Evolutionary conservation across 2,113 vertebrate species (phyloP).

Genomic region (Caracal caracal): DNA sequence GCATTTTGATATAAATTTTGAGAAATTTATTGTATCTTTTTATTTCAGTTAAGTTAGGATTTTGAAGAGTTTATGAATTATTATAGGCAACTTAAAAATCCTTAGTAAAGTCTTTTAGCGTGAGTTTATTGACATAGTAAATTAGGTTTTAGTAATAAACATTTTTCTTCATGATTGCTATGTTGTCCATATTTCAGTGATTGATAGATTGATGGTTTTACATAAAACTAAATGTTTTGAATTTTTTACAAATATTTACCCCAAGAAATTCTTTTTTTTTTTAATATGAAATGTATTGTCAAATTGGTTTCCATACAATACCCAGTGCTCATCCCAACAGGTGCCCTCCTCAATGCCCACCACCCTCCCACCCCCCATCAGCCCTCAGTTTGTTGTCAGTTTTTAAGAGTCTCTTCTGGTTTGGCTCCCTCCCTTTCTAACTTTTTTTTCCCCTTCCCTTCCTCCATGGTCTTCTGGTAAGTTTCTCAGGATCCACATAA

Average conservation of each 20-base stretch:
- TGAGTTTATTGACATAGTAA: slow-evolving; percentile 18
- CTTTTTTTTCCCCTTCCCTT: too few species aligned
- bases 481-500: too few species aligned
- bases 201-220: background rate
- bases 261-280: background rate
- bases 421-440: too few species aligned
- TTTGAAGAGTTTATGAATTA: background rate
- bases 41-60: background rate
- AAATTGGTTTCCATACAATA: too few species aligned
- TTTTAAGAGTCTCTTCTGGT: too few species aligned
- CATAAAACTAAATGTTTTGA: background rate
- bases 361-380: too few species aligned
- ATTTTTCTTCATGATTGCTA: background rate
- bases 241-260: background rate
- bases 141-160: background rate
- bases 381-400: too few species aligned
- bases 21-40: background rate
- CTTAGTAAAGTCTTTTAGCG: background rate
- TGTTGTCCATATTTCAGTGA: background rate
- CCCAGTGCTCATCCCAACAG: too few species aligned
- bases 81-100: background rate
- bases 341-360: too few species aligned
- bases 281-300: too few species aligned
- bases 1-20: background rate
- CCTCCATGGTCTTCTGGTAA: too few species aligned